Percentiles rank a stretch among this genome's conserved stretches.
Conservation (phyloP, 92 coral and sea anemone species). For the Isaurus tuberculatus region DNA sequence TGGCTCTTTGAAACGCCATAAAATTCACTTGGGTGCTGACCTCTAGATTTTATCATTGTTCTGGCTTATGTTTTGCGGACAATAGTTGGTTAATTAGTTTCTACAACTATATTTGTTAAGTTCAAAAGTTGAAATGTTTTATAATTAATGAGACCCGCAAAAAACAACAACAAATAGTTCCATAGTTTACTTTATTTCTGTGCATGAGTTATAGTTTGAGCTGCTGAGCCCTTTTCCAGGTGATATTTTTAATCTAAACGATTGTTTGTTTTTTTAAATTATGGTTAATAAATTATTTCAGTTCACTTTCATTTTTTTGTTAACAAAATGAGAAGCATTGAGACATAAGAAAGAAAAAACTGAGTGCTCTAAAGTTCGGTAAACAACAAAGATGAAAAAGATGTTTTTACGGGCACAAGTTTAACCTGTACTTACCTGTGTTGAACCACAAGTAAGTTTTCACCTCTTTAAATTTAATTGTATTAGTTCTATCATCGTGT, state of each 20-base stretch:
- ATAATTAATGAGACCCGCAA: slow-evolving; percentile 17
- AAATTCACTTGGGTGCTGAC: slow-evolving; percentile 18
- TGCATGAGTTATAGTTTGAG: neutral
- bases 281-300: too few species aligned
- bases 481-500: too few species aligned
- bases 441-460: slow-evolving; percentile 7
- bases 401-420: neutral
- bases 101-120: neutral
- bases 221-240: neutral
- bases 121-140: slow-evolving; percentile 38
- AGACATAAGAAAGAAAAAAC: too few species aligned
- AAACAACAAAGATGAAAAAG: neutral
- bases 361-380: neutral
- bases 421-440: slow-evolving; percentile 23
- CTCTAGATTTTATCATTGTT: slow-evolving; percentile 17
- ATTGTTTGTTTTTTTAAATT: too few species aligned
- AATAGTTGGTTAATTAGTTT: neutral
- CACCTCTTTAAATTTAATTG: slow-evolving; percentile 14
- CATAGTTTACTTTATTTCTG: neutral
- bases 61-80: neutral
- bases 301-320: too few species aligned
- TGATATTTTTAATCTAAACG: neutral
- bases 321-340: too few species aligned
- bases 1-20: neutral
- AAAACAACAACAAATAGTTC: neutral